phyloP scores from a whole-genome alignment of 1,140 invertebrate species.

The Achroia grisella region DNA sequence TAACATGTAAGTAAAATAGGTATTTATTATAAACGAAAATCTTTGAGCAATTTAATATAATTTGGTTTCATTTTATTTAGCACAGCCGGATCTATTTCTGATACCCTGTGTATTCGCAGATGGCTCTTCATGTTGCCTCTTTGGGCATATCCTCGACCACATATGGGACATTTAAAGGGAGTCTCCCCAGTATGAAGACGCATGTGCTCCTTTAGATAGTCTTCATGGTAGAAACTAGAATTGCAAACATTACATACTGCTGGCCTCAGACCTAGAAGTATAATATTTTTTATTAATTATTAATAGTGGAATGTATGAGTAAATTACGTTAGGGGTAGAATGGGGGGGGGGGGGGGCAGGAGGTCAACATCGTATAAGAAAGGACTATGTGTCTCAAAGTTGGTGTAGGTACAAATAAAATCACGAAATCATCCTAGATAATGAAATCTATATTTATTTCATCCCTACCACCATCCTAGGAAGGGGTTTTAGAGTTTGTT shows the following conservation, averaged over 20 bases:
- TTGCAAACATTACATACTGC: slow-evolving; percentile 57
- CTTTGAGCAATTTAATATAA: slow-evolving; percentile 57
- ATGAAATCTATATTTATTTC: too few species aligned
- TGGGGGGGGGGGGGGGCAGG: too few species aligned
- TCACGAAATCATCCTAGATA: too few species aligned
- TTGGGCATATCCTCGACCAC: slow-evolving; percentile 79
- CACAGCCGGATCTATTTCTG: slow-evolving; percentile 48
- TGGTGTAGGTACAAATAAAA: too few species aligned
- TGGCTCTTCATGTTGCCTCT: slow-evolving; percentile 74
- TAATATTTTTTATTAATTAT: slow-evolving; percentile 2
- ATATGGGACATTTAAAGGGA: slow-evolving; percentile 82
- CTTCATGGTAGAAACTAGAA: slow-evolving; percentile 58
- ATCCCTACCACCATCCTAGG: too few species aligned
- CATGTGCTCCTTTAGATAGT: slow-evolving; percentile 78
- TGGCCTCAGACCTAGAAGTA: slow-evolving; percentile 54
- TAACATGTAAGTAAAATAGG: too few species aligned
- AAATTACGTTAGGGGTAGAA: not conserved
- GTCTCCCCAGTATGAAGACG: slow-evolving; percentile 83
- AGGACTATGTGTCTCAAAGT: too few species aligned
- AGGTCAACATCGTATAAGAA: too few species aligned
- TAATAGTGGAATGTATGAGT: not conserved
- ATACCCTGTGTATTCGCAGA: slow-evolving; percentile 58
- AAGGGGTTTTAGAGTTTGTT: too few species aligned
- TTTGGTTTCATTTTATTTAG: slow-evolving; percentile 61
- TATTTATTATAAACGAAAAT: too few species aligned